Evolutionary conservation across 2,797 vertebrate genomes (phyloP).

Genomic region (Acanthiza pusilla): DNA sequence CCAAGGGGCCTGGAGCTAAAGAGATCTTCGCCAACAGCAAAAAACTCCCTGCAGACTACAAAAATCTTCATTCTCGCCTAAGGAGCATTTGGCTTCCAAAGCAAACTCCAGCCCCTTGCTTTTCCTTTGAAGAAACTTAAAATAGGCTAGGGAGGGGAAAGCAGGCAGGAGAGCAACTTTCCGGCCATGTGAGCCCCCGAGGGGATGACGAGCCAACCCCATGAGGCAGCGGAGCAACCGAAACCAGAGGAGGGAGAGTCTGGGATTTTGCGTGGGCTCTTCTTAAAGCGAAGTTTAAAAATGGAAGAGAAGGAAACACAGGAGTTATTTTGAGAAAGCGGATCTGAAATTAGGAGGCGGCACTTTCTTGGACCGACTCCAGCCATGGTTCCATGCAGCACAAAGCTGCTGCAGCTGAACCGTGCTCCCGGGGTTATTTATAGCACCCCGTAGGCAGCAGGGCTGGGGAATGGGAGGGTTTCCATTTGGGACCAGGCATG

Average conservation of each 20-base stretch:
- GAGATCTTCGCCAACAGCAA: background rate
- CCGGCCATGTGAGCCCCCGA: background rate
- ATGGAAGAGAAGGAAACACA: slow-evolving; percentile 61
- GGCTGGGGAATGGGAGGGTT: background rate
- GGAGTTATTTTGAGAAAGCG: slow-evolving; percentile 64
- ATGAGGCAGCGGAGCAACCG: background rate
- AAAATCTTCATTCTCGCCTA: background rate
- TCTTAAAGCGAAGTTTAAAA: slow-evolving; percentile 37
- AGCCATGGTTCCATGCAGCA: slow-evolving; percentile 25
- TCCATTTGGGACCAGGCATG: background rate
- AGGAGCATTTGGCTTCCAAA: slow-evolving; percentile 1
- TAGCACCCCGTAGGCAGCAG: slow-evolving; percentile 31
- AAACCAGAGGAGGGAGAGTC: slow-evolving; percentile 14
- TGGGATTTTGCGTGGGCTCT: slow-evolving; percentile 30
- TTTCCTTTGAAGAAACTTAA: background rate
- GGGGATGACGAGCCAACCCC: background rate
- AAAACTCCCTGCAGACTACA: background rate
- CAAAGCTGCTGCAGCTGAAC: slow-evolving; percentile 53
- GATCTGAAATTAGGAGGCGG: slow-evolving; percentile 64
- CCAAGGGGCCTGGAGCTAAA: background rate
- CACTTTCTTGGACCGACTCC: slow-evolving; percentile 49
- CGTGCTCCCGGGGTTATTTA: slow-evolving; percentile 51
- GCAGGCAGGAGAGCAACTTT: background rate
- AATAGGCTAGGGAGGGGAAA: background rate
- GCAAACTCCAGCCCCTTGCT: background rate